Base-by-base conservation (phyloP, 2,888 invertebrate genomes). In the Melieria crassipennis region DNA sequence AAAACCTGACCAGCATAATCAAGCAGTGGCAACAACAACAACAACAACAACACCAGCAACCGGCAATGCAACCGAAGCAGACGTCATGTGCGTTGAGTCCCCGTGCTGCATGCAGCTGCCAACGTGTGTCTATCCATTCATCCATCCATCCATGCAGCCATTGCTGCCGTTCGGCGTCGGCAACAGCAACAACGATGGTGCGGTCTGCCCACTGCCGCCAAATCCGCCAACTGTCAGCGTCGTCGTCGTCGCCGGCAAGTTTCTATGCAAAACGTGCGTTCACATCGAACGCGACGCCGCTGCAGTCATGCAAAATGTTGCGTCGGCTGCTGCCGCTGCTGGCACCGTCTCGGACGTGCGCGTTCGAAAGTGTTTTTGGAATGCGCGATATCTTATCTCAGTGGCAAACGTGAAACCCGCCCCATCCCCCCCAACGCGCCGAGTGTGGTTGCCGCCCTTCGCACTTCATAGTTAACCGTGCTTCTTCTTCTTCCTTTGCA, bases 1-100 rank as follows among this genome's bases (percentile, higher is more conserved):
- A 52, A 7, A 52, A 52, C 52, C 52, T 52, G 52, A 52, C 52
- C 52, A 52, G 52, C 11, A 52, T 52, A 52, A 52, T 52, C 52
- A 52, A 52, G 13, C 52, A 52, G 4, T 52, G n/a, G 11, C 30
- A 30, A 30, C 30, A 30, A 30, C 30, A 30, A 30, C 30, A 30
- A 30, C 30, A 0, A 16, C 16, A 30, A 30, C 30, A 30, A 30
- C 30, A 30, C 30, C 30, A 30, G 3, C 30, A 30, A 30, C 30
- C 30, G 30, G 30, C 30, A 30, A 30, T 30, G 30, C 30, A 30
- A 30, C 30, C 30, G 30, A 30, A 30, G 30, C 30, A 30, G 30
- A 30, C 30, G 30, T 30, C 30, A 30, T 30, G 45, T 43, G 45
- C 61, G 42, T 61, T 45, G n/a, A 45, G 43, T 30, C 45, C 7